Percentiles rank a stretch among this genome's conserved stretches.
These are phyloP conservation scores for Limnephilus marmoratus DNA, from an alignment of 2,888 invertebrate genomes.

Conservation along the genomic window DNA sequence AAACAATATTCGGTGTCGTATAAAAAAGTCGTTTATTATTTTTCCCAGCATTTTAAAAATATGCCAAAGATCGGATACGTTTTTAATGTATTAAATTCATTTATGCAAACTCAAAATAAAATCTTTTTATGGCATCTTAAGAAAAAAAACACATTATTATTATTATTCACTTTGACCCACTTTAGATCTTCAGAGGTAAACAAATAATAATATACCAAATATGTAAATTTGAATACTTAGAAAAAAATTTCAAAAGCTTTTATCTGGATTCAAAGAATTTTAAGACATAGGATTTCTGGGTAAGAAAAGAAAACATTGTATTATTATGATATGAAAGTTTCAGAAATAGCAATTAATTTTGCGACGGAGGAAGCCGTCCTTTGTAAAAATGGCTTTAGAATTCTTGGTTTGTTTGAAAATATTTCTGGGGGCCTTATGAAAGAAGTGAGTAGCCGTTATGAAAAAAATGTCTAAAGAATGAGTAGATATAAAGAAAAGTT, in stretches of 20 bases:
- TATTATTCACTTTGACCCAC: not conserved
- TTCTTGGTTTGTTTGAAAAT: not conserved
- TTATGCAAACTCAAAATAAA: too few species aligned
- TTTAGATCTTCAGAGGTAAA: not conserved
- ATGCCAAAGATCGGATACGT: not conserved
- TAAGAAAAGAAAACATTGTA: not conserved
- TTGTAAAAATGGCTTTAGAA: not conserved
- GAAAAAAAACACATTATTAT: not conserved
- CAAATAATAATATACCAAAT: not conserved
- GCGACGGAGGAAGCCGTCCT: not conserved
- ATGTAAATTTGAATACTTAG: not conserved
- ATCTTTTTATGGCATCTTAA: too few species aligned
- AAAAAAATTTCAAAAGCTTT: not conserved
- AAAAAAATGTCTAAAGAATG: not conserved
- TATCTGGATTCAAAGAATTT: not conserved
- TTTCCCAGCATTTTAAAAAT: too few species aligned
- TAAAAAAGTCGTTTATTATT: too few species aligned
- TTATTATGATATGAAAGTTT: not conserved
- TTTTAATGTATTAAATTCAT: not conserved
- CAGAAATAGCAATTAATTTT: conserved; percentile 1
- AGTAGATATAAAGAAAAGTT: not conserved
- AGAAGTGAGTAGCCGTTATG: not conserved
- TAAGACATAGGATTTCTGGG: not conserved
- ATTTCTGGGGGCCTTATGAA: not conserved
- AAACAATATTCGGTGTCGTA: too few species aligned